Conservation (phyloP, 2,888 invertebrate species). For the Nymphalis urticae region DNA sequence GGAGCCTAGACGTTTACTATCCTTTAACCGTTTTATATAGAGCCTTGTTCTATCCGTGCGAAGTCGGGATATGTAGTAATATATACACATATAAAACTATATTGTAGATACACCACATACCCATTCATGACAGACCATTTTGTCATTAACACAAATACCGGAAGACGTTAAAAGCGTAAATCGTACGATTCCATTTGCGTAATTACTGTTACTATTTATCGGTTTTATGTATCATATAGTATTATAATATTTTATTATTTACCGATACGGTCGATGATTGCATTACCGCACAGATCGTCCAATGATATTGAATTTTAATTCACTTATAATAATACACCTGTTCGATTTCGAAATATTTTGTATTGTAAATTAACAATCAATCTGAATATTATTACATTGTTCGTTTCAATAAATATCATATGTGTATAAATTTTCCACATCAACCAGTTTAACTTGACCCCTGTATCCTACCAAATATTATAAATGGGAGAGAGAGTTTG, state of each 20-base stretch:
- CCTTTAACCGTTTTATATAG: no score
- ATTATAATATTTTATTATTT: constrained; percentile 8
- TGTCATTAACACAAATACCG: no score
- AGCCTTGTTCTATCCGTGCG: no score
- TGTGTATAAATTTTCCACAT: neutral
- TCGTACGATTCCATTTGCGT: neutral
- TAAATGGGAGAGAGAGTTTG: no score
- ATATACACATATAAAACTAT: neutral
- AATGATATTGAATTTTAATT: constrained; percentile 3
- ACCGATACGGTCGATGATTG: neutral
- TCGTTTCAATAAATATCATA: neutral
- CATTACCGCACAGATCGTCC: neutral
- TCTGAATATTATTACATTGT: neutral
- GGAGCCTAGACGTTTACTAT: no score
- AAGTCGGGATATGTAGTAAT: no score
- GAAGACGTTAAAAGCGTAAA: neutral
- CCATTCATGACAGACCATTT: no score
- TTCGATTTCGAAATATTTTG: neutral
- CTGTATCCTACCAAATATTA: neutral
- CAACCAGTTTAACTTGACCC: neutral
- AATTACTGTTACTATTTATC: neutral
- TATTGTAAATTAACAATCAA: neutral
- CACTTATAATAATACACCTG: constrained; percentile 1
- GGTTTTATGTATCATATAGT: neutral
- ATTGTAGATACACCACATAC: no score